Conservation (phyloP, 2,113 vertebrate genomes). For the Gymnogyps californianus region DNA sequence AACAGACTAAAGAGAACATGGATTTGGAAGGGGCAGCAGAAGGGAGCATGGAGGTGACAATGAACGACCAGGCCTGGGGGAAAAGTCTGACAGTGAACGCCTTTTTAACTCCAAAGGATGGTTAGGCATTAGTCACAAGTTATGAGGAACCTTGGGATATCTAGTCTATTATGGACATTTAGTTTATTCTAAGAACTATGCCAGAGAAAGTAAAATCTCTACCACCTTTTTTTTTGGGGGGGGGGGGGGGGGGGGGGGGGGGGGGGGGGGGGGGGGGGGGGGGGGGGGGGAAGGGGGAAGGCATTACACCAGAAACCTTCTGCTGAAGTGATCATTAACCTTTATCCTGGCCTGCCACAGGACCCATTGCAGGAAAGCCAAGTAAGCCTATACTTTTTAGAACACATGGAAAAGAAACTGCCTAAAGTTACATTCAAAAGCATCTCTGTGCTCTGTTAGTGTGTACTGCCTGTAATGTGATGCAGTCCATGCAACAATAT, state of each 20-base stretch:
- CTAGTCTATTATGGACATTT: neutral
- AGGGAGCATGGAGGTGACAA: neutral
- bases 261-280: no score
- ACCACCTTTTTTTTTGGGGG: rapidly evolving
- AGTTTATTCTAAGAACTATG: neutral
- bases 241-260: no score
- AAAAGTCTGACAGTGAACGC: neutral
- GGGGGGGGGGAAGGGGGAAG: rapidly evolving
- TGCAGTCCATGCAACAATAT: no score
- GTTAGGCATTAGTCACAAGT: neutral
- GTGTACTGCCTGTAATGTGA: neutral
- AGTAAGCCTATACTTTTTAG: rapidly evolving
- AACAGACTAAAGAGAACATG: neutral
- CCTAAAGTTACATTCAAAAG: neutral
- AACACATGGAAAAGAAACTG: neutral
- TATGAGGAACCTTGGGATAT: neutral
- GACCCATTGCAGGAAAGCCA: rapidly evolving
- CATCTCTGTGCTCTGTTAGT: neutral
- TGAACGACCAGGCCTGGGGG: no score
- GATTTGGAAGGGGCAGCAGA: neutral
- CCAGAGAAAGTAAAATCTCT: neutral
- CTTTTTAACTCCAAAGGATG: neutral
- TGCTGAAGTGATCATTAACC: neutral
- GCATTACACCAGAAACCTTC: neutral
- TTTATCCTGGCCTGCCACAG: neutral